Conservation (phyloP, 2,797 vertebrate genomes). For the Lycodopsis pacificus region DNA sequence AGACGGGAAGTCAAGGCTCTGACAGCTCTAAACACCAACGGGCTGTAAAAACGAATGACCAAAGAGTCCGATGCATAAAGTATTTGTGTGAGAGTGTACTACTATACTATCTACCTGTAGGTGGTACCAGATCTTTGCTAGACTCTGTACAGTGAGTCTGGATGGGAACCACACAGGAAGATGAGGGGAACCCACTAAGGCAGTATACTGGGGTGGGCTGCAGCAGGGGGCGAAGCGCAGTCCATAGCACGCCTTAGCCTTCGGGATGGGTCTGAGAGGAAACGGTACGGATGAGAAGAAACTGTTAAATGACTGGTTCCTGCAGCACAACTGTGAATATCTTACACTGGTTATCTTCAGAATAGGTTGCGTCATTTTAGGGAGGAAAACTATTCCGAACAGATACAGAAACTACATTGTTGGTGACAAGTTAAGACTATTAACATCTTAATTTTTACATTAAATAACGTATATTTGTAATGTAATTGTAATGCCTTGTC, state of each 20-base stretch:
- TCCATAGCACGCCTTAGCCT: slow-evolving; percentile 78
- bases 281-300: slow-evolving; percentile 13
- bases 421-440: background rate
- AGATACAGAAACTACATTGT: background rate
- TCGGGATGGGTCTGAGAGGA: slow-evolving; percentile 34
- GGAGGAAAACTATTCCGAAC: background rate
- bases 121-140: slow-evolving; percentile 71
- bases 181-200: slow-evolving; percentile 77
- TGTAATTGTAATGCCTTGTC: background rate
- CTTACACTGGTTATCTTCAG: background rate
- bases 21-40: background rate
- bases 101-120: slow-evolving; percentile 68
- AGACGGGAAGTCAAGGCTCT: background rate
- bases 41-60: background rate
- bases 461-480: background rate
- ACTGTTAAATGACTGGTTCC: background rate
- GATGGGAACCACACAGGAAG: slow-evolving; percentile 63
- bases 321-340: background rate
- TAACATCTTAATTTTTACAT: background rate
- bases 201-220: slow-evolving; percentile 60
- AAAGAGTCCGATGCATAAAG: background rate
- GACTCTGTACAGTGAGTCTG: slow-evolving; percentile 61
- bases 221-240: slow-evolving; percentile 72
- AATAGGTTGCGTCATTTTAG: background rate
- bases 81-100: slow-evolving; percentile 18